Evolutionary conservation across 2,113 vertebrate genomes (phyloP).

Genomic region (Triplophysa tibetana): DNA sequence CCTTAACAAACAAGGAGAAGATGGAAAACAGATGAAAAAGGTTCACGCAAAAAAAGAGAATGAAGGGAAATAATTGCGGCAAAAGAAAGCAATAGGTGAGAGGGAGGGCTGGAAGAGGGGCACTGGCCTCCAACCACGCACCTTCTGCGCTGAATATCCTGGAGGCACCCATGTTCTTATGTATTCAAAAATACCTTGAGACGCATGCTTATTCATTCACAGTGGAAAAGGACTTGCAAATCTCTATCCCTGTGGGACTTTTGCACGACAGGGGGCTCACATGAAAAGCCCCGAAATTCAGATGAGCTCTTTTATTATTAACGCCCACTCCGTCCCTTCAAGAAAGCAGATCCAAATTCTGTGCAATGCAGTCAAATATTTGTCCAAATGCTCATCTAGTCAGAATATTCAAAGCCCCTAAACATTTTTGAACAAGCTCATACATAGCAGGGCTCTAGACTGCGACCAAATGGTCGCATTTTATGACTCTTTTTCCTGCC

Average conservation of each 20-base stretch:
- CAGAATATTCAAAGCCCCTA: background rate
- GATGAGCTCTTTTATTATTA: slow-evolving; percentile 49
- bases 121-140: slow-evolving; percentile 36
- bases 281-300: slow-evolving; percentile 57
- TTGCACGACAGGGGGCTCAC: slow-evolving; percentile 24
- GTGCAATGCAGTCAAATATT: slow-evolving; percentile 21
- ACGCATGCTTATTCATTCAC: slow-evolving; percentile 59
- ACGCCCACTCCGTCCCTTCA: slow-evolving; percentile 34
- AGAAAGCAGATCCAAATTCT: slow-evolving; percentile 11
- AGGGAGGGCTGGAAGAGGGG: slow-evolving; percentile 26
- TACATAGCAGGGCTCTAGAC: no score
- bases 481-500: no score
- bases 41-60: background rate
- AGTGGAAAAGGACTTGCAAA: slow-evolving; percentile 50
- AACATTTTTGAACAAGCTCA: background rate
- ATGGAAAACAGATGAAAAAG: background rate
- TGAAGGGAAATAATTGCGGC: background rate
- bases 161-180: slow-evolving; percentile 45
- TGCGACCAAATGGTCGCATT: no score
- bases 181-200: slow-evolving; percentile 56
- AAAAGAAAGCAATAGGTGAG: background rate
- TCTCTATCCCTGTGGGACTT: slow-evolving; percentile 48
- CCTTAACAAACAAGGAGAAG: slow-evolving; percentile 27
- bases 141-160: slow-evolving; percentile 49
- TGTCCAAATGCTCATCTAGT: slow-evolving; percentile 5